These are phyloP conservation scores for Porphyrio hochstetteri DNA, from an alignment of 2,113 vertebrate genomes.

Conservation along the genomic window DNA sequence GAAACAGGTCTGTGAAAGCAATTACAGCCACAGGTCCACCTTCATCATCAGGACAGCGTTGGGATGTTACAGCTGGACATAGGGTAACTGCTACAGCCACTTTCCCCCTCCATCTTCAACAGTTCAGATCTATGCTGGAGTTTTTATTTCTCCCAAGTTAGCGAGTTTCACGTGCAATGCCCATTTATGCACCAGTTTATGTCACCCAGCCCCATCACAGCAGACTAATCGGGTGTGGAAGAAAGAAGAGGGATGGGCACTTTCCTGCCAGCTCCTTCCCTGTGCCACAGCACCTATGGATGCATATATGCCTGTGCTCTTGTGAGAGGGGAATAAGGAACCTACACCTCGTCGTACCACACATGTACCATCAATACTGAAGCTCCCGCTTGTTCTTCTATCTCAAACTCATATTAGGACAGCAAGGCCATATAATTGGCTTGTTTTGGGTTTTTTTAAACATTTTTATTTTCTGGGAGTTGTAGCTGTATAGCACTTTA, in stretches of 20 bases:
- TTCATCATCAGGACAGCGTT: background rate
- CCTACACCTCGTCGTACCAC: background rate
- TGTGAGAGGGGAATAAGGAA: background rate
- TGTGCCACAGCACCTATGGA: background rate
- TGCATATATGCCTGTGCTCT: background rate
- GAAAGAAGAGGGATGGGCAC: background rate
- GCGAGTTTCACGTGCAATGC: background rate
- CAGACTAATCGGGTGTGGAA: background rate
- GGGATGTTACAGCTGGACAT: background rate
- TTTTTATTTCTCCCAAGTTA: background rate
- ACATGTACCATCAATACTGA: background rate
- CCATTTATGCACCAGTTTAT: background rate
- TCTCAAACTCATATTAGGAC: background rate
- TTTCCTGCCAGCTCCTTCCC: background rate
- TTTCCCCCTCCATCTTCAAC: background rate
- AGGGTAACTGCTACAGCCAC: background rate
- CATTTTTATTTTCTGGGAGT: background rate
- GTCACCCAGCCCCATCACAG: background rate
- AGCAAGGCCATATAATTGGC: background rate
- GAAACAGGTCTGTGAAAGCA: background rate
- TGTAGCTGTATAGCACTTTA: conserved; percentile 7
- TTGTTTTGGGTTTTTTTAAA: background rate
- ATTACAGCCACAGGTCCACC: background rate
- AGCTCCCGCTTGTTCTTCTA: background rate
- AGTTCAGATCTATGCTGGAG: background rate